Conservation (phyloP, 64 coral and sea anemone genomes). For the Pocillopora damicornis region DNA sequence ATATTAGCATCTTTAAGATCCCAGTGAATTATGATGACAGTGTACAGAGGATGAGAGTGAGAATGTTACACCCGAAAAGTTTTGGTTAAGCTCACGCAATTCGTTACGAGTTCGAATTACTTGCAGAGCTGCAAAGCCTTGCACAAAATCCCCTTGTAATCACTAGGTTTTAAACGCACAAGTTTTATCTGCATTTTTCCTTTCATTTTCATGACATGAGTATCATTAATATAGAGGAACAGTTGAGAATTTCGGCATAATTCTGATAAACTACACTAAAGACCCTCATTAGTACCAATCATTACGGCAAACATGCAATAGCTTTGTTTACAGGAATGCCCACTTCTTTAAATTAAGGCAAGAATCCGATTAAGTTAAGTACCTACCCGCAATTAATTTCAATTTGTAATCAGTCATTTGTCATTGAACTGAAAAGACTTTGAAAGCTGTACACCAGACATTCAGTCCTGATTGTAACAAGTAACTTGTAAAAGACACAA, state of each 20-base stretch:
- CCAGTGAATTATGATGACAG: slow-evolving; percentile 16
- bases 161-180: neutral
- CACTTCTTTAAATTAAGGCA: slow-evolving; percentile 21
- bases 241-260: neutral
- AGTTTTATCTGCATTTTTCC: neutral
- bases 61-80: neutral
- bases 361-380: slow-evolving; percentile 37
- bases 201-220: neutral
- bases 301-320: neutral
- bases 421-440: slow-evolving; percentile 3
- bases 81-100: slow-evolving; percentile 15
- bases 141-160: neutral
- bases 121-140: neutral
- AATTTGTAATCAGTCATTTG: slow-evolving; percentile 3
- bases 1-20: neutral
- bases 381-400: slow-evolving; percentile 23
- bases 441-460: neutral
- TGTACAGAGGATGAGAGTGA: slow-evolving; percentile 12
- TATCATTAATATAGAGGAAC: slow-evolving; percentile 6
- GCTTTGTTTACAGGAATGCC: slow-evolving; percentile 36
- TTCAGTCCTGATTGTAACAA: neutral
- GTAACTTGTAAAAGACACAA: neutral
- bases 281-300: neutral
- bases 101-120: neutral
- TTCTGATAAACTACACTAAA: slow-evolving; percentile 4